Evolutionary conservation across 2,113 vertebrate genomes (phyloP), one percentile per base, ranked within the genome.

Genomic region (Indri indri): DNA sequence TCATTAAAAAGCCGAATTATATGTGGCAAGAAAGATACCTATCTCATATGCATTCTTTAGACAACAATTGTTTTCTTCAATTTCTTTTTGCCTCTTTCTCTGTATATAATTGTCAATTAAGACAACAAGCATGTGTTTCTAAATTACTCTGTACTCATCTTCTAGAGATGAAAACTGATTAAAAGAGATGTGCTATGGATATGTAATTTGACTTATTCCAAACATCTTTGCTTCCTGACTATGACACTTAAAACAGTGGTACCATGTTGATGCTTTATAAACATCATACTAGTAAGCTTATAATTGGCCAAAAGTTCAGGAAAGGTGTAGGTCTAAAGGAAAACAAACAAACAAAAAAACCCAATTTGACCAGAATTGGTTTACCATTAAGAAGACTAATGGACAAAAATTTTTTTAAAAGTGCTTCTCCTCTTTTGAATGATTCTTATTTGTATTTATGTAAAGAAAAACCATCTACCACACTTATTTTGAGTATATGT

Each of bases 31-130:
- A 71, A 82, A 90, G 34, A 71, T 12, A 23, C 2, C 10, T 74
- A 23, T 90, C 42, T 8, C 20, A 57, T 27, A 34, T 54, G 17
- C 1, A 40, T 18, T 84, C 52, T 80, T 86, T 96, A 97, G 89
- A 93, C 34, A 94, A 59, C 32, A 82, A 65, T 37, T 20, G 2
- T 91, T 96, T 94, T 54, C 74, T 92, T 92, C 3, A 22, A 68
- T 73, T 81, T 61, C 14, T 85, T 79, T 47, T 12, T 45, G 40
- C n/a, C 25, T 92, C 42, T 94, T 52, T 87, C 65, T 90, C n/a
- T 52, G 42, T 59, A 82, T n/a, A 63, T 92, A 94, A 94, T 42
- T 96, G 82, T 92, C 86, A 96, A 90, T 92, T 96, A 95, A 95
- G 91, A 88, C 87, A 90, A 94, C 66, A 96, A 96, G 71, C 61